Evolutionary conservation across 2,888 invertebrate species (phyloP).

Genomic region (Creontiades dilutus): DNA sequence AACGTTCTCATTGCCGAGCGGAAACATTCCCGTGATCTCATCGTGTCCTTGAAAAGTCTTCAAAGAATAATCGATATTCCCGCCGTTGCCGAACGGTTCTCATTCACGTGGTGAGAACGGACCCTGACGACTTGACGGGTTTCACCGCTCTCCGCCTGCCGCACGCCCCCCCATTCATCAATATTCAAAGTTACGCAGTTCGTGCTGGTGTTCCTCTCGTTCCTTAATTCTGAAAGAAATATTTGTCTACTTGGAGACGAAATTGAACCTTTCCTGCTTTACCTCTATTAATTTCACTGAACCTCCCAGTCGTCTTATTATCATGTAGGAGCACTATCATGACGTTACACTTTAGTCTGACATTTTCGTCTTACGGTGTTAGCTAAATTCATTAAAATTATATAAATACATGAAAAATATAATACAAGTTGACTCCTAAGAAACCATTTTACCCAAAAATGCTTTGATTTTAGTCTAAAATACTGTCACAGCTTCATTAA

Average conservation of each 20-base stretch:
- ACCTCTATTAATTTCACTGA: too few species aligned
- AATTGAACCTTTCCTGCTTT: too few species aligned
- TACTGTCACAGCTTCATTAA: too few species aligned
- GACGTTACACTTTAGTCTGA: too few species aligned
- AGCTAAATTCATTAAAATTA: too few species aligned
- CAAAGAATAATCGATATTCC: constrained; percentile 33
- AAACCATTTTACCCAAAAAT: too few species aligned
- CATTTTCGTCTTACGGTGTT: too few species aligned
- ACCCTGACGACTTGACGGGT: constrained; percentile 21
- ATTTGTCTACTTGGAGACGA: neutral
- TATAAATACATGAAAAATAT: too few species aligned
- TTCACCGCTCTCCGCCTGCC: neutral
- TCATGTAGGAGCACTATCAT: too few species aligned
- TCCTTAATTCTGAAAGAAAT: neutral
- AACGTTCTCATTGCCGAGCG: neutral
- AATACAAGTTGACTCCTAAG: too few species aligned
- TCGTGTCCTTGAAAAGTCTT: constrained; percentile 26
- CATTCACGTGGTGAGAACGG: constrained; percentile 40
- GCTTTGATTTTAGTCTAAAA: too few species aligned
- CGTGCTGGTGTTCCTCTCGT: constrained; percentile 3
- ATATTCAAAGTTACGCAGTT: constrained; percentile 9
- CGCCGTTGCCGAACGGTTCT: neutral
- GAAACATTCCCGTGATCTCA: neutral
- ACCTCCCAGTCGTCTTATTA: too few species aligned
- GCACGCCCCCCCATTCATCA: neutral